These are phyloP conservation scores for Lota lota DNA, from an alignment of 2,113 vertebrate genomes.

Conservation along the genomic window DNA sequence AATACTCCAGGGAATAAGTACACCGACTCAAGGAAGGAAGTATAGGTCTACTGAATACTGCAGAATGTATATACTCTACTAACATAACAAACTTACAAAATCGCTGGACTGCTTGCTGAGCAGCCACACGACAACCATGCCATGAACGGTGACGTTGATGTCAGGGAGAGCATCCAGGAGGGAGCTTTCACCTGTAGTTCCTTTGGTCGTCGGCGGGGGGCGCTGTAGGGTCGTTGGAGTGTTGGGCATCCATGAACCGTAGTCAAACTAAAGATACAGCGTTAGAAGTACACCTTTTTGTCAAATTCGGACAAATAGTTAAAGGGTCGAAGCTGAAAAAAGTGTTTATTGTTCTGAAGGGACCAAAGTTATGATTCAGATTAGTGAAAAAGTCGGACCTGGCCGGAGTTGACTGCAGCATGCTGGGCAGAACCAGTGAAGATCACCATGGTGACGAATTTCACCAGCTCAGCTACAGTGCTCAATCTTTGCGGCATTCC, in stretches of 20 bases:
- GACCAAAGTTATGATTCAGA: background rate
- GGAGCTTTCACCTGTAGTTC: conserved; percentile 22
- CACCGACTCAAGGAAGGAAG: no score
- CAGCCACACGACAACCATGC: conserved; percentile 30
- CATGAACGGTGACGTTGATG: conserved; percentile 20
- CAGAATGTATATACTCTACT: no score
- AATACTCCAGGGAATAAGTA: no score
- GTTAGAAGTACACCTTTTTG: background rate
- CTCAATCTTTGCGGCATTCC: conserved; percentile 51
- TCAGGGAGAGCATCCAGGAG: conserved; percentile 49
- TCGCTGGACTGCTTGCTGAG: conserved; percentile 55
- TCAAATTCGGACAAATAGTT: background rate
- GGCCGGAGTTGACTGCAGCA: conserved; percentile 55
- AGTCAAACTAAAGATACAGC: conserved; percentile 51
- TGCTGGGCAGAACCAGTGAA: conserved; percentile 58
- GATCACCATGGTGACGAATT: conserved; percentile 66
- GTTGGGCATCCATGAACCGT: conserved; percentile 62
- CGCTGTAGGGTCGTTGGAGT: conserved; percentile 39
- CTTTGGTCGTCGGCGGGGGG: conserved; percentile 56
- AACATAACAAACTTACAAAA: conserved; percentile 42
- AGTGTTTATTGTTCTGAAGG: background rate
- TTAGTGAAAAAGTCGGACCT: conserved; percentile 38
- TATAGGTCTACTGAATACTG: no score
- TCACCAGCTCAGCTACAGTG: conserved; percentile 38
- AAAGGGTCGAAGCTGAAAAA: background rate